These are phyloP conservation scores for Drosophila carrolli DNA, from an alignment of 1,140 invertebrate species.

Conservation along the genomic window DNA sequence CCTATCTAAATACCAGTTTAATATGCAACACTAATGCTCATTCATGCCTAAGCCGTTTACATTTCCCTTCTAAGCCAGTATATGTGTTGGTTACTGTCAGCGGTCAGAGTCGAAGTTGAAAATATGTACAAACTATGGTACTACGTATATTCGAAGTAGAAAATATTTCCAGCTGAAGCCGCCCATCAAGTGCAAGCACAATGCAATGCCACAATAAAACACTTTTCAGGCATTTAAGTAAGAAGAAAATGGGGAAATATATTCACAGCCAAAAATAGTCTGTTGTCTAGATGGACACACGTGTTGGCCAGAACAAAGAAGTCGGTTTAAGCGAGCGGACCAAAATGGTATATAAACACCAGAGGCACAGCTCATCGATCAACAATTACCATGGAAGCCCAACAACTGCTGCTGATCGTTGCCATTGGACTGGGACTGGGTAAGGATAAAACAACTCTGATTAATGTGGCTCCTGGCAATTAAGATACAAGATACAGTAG, in stretches of 20 bases:
- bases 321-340: not conserved
- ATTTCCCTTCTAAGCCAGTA: not conserved
- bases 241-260: conserved; percentile 8
- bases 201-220: conserved; percentile 34
- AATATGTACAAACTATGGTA: conserved; percentile 19
- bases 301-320: conserved; percentile 15
- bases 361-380: not conserved
- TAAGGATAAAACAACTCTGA: not conserved
- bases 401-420: conserved; percentile 14
- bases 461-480: no score
- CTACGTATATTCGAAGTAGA: conserved; percentile 8
- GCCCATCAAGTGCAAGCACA: conserved; percentile 16
- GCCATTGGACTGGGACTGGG: conserved; percentile 25
- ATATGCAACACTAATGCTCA: not conserved
- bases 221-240: conserved; percentile 1
- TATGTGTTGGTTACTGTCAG: not conserved
- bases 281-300: conserved; percentile 3
- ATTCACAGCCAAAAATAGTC: conserved; percentile 38
- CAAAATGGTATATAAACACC: conserved; percentile 24
- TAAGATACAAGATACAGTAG: no score
- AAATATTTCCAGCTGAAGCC: conserved; percentile 21
- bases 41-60: conserved; percentile 1
- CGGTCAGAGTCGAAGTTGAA: conserved; percentile 4
- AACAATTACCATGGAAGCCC: conserved; percentile 25
- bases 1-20: not conserved